Percentiles rank a stretch among this genome's conserved stretches.
Evolutionary conservation across 2,113 vertebrate species (phyloP).

Genomic region (Phaethornis superciliosus): DNA sequence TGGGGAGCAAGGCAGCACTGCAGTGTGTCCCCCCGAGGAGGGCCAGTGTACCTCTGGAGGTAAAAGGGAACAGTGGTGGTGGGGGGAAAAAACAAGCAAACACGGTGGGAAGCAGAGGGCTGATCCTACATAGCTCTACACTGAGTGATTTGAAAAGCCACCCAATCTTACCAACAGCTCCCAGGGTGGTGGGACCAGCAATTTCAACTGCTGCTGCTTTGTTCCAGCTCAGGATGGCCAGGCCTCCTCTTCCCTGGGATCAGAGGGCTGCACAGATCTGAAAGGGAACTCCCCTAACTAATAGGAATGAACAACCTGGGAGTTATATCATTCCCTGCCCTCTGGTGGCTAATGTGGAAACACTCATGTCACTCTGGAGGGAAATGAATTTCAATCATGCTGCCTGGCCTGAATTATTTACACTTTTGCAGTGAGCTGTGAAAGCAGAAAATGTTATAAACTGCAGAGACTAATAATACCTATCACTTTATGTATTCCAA

Average conservation of each 20-base stretch:
- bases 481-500: not conserved
- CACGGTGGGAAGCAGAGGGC: not conserved
- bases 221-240: not conserved
- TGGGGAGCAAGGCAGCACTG: not conserved
- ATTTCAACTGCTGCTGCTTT: not conserved
- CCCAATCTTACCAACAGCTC: not conserved
- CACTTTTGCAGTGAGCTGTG: not conserved
- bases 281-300: not conserved
- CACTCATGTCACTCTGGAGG: not conserved
- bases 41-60: not conserved
- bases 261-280: not conserved
- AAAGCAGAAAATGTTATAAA: slow-evolving; percentile 10
- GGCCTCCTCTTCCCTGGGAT: fast-evolving
- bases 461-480: not conserved
- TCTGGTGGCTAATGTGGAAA: slow-evolving; percentile 41
- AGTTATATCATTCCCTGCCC: not conserved
- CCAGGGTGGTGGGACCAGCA: fast-evolving
- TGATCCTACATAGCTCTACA: not conserved
- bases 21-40: not conserved
- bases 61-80: not conserved
- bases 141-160: not conserved
- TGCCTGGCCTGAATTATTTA: not conserved
- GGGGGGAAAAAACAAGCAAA: not conserved
- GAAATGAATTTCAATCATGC: not conserved
- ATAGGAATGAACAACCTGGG: not conserved